Percentiles rank a stretch among this genome's conserved stretches.
Evolutionary conservation across 2,888 invertebrate genomes (phyloP).

Genomic region (Volucella zonaria): DNA sequence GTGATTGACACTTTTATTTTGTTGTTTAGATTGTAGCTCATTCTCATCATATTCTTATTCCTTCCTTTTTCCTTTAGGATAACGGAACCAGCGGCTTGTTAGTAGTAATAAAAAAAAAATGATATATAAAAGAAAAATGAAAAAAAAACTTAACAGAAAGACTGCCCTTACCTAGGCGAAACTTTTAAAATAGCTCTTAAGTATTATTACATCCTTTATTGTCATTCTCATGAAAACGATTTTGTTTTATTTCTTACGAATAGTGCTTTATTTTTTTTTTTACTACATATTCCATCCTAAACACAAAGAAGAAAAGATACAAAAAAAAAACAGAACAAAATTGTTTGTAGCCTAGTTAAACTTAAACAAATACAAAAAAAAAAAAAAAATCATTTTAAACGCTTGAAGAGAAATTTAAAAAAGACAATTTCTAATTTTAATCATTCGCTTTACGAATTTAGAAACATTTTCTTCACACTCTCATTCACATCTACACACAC

Average conservation of each 20-base stretch:
- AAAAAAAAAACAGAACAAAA: background rate
- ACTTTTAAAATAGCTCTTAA: constrained; percentile 70
- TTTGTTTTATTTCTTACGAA: constrained; percentile 5
- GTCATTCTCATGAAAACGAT: constrained; percentile 25
- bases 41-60: constrained; percentile 53
- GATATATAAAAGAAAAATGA: constrained; percentile 29
- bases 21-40: constrained; percentile 53
- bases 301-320: constrained; percentile 1
- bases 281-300: constrained; percentile 34
- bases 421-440: constrained; percentile 21
- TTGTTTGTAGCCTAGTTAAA: constrained; percentile 19
- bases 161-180: constrained; percentile 73
- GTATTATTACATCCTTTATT: constrained; percentile 48
- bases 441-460: constrained; percentile 36
- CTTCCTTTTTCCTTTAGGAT: constrained; percentile 77
- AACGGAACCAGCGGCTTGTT: constrained; percentile 81
- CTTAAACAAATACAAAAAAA: background rate
- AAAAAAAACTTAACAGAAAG: constrained; percentile 72
- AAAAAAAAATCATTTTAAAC: constrained; percentile 1
- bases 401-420: constrained; percentile 17
- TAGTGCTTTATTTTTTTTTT: constrained; percentile 5
- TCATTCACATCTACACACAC: background rate
- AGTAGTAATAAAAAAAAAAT: constrained; percentile 73
- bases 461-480: background rate
- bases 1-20: background rate